Conservation (phyloP, 2,797 vertebrate genomes). For the Erithacus rubecula region DNA sequence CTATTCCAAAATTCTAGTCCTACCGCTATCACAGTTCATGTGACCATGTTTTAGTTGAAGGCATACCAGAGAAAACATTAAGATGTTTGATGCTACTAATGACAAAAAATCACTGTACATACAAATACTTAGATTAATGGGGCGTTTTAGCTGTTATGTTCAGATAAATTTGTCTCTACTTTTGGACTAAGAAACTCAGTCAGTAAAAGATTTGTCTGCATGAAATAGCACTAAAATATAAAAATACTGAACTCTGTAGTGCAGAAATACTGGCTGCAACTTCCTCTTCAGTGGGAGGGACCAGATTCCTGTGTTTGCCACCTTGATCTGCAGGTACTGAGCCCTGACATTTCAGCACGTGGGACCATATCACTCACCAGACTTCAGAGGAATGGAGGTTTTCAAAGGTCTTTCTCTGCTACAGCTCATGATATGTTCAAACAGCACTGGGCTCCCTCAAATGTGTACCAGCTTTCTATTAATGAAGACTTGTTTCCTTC, state of each 20-base stretch:
- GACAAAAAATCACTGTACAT: neutral
- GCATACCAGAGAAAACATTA: neutral
- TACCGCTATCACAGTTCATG: neutral
- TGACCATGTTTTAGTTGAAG: neutral
- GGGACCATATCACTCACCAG: rapidly evolving
- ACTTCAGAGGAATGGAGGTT: neutral
- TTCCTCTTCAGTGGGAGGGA: neutral
- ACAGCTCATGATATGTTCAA: neutral
- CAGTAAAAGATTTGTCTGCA: neutral
- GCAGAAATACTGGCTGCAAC: neutral
- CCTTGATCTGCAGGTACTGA: neutral
- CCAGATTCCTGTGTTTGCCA: neutral
- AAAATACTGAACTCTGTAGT: neutral
- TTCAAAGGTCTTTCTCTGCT: neutral
- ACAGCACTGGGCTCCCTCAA: rapidly evolving
- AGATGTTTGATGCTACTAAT: neutral
- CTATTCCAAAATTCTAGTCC: neutral
- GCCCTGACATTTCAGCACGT: neutral
- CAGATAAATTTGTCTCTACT: neutral
- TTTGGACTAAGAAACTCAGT: neutral
- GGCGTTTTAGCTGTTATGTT: neutral
- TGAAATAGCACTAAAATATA: neutral
- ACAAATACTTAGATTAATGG: neutral
- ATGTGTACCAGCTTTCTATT: neutral
- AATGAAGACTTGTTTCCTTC: neutral